Percentiles rank a stretch among this genome's conserved stretches.
Conservation (phyloP, 2,888 invertebrate genomes). For the Melipona bicolor region DNA sequence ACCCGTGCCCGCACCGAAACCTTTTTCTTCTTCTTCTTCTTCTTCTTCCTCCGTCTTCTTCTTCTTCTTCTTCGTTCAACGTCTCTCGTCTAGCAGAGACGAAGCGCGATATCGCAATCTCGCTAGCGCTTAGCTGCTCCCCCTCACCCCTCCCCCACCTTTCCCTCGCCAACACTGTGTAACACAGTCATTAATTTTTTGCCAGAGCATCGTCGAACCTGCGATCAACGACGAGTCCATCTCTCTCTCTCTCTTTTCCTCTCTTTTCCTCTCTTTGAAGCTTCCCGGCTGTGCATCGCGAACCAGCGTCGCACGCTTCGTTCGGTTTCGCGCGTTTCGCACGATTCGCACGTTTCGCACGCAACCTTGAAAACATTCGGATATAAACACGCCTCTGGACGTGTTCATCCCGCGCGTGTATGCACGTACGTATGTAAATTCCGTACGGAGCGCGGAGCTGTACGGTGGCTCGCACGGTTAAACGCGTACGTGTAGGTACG, state of each 20-base stretch:
- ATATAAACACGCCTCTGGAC: slow-evolving; percentile 45
- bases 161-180: background rate
- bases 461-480: slow-evolving; percentile 32
- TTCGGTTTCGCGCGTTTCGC: slow-evolving; percentile 2
- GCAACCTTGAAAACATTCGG: slow-evolving; percentile 53
- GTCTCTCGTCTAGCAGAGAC: too few relatives aligned
- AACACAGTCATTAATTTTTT: slow-evolving; percentile 58
- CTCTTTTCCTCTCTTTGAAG: too few relatives aligned
- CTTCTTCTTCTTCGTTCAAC: too few relatives aligned
- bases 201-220: background rate
- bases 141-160: too few relatives aligned
- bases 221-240: background rate
- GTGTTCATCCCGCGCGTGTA: too few relatives aligned
- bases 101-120: background rate
- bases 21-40: too few relatives aligned
- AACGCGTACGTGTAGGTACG: slow-evolving; percentile 29
- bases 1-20: background rate
- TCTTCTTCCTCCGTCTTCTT: too few relatives aligned
- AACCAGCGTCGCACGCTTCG: background rate
- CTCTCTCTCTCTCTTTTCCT: background rate
- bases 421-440: slow-evolving; percentile 37
- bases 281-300: too few relatives aligned
- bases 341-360: slow-evolving; percentile 10
- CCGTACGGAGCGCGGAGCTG: slow-evolving; percentile 19
- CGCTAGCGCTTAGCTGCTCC: too few relatives aligned